Conservation (phyloP, 1,140 invertebrate species). For the Melipona quadrifasciata region DNA sequence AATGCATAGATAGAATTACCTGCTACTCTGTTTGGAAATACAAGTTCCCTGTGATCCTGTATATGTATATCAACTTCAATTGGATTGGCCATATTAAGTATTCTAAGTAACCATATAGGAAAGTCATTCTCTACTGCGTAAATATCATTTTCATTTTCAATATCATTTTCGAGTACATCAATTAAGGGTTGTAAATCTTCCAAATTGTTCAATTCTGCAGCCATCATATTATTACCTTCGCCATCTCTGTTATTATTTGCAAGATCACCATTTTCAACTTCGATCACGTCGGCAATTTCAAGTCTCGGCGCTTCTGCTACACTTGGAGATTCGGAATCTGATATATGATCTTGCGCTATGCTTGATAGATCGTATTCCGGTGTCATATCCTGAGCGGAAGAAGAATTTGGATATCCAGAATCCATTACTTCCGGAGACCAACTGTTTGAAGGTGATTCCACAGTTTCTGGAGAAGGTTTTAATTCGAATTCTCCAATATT, state of each 20-base stretch:
- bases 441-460: slow-evolving; percentile 67
- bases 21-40: slow-evolving; percentile 26
- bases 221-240: slow-evolving; percentile 82
- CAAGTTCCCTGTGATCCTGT: slow-evolving; percentile 14
- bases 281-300: slow-evolving; percentile 65
- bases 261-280: slow-evolving; percentile 83
- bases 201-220: slow-evolving; percentile 59
- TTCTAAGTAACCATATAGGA: slow-evolving; percentile 70
- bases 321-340: slow-evolving; percentile 70
- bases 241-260: slow-evolving; percentile 83
- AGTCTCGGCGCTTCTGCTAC: slow-evolving; percentile 65
- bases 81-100: slow-evolving; percentile 68
- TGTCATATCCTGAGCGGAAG: slow-evolving; percentile 76
- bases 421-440: slow-evolving; percentile 77
- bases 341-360: slow-evolving; percentile 67
- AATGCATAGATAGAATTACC: slow-evolving; percentile 21
- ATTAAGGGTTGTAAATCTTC: slow-evolving; percentile 71
- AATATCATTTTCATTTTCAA: slow-evolving; percentile 78
- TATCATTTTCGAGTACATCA: slow-evolving; percentile 70
- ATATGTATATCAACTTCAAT: slow-evolving; percentile 51
- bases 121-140: slow-evolving; percentile 73
- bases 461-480: slow-evolving; percentile 44
- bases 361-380: slow-evolving; percentile 72
- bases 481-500: slow-evolving; percentile 44
- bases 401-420: slow-evolving; percentile 82